phyloP scores from a whole-genome alignment of 1,140 invertebrate species.

The Gryllus bimaculatus region DNA sequence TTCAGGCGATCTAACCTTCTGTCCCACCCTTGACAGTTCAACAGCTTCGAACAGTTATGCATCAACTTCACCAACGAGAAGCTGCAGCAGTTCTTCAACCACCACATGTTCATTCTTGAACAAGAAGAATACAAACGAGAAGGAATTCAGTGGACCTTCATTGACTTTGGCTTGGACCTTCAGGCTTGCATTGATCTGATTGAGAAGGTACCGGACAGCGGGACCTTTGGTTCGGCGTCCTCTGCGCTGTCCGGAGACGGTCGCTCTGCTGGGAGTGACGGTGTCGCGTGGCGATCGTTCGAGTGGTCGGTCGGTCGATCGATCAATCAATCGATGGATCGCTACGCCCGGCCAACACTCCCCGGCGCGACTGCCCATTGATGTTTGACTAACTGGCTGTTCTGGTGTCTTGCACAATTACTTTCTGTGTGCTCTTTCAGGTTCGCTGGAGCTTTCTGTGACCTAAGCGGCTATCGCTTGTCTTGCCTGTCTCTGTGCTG shows the following conservation, averaged over 20 bases:
- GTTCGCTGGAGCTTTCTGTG: not conserved
- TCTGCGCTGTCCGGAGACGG: not conserved
- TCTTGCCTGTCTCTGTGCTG: not conserved
- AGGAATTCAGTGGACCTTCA: slow-evolving; percentile 51
- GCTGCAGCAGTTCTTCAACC: slow-evolving; percentile 56
- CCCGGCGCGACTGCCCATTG: too few relatives aligned
- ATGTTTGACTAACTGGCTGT: not conserved
- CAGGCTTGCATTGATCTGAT: slow-evolving; percentile 53
- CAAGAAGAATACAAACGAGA: slow-evolving; percentile 54
- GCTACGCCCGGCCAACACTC: too few relatives aligned
- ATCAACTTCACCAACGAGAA: slow-evolving; percentile 59
- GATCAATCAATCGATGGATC: too few relatives aligned
- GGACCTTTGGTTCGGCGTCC: not conserved
- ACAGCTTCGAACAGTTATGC: slow-evolving; percentile 57
- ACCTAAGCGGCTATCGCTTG: not conserved
- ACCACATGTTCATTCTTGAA: slow-evolving; percentile 57
- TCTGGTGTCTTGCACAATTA: not conserved
- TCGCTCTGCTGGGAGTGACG: not conserved
- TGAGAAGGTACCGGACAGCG: slow-evolving; percentile 42
- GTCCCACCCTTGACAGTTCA: slow-evolving; percentile 32
- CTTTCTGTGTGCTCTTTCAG: not conserved
- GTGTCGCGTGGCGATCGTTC: too few relatives aligned
- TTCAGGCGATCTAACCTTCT: not conserved
- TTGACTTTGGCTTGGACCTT: slow-evolving; percentile 55
- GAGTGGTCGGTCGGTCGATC: too few relatives aligned